Conservation (phyloP, 2,113 vertebrate species). For the Ondatra zibethicus region DNA sequence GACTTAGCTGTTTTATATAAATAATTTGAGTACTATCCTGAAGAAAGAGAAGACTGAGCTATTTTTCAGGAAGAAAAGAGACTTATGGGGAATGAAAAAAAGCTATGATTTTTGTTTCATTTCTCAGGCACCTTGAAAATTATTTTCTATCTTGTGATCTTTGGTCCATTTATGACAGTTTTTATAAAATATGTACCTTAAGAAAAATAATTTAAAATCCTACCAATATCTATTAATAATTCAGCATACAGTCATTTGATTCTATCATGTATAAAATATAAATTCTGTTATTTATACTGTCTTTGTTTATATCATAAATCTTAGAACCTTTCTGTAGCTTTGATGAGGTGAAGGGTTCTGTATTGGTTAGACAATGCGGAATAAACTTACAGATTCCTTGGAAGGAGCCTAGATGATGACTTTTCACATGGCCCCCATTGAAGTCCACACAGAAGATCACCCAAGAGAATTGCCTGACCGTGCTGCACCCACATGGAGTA, state of each 20-base stretch:
- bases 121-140: conserved; percentile 15
- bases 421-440: conserved; percentile 20
- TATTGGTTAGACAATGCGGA: not conserved
- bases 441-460: not conserved
- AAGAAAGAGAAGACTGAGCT: conserved; percentile 5
- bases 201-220: not conserved
- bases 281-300: conserved; percentile 30
- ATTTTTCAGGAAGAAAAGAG: conserved; percentile 24
- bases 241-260: conserved; percentile 13
- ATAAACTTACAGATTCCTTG: not conserved
- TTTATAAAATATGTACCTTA: conserved; percentile 9
- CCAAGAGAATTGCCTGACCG: not conserved
- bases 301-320: not conserved
- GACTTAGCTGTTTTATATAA: conserved; percentile 41
- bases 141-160: not conserved
- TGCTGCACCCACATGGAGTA: not conserved
- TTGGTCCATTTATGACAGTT: not conserved
- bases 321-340: not conserved
- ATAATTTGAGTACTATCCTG: conserved; percentile 38
- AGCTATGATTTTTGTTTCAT: not conserved
- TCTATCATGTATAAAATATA: not conserved
- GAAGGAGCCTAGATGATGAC: not conserved
- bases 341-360: not conserved
- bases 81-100: not conserved
- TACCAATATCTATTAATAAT: not conserved